Evolutionary conservation across 2,113 vertebrate genomes (phyloP).

Genomic region (Panurus biarmicus): DNA sequence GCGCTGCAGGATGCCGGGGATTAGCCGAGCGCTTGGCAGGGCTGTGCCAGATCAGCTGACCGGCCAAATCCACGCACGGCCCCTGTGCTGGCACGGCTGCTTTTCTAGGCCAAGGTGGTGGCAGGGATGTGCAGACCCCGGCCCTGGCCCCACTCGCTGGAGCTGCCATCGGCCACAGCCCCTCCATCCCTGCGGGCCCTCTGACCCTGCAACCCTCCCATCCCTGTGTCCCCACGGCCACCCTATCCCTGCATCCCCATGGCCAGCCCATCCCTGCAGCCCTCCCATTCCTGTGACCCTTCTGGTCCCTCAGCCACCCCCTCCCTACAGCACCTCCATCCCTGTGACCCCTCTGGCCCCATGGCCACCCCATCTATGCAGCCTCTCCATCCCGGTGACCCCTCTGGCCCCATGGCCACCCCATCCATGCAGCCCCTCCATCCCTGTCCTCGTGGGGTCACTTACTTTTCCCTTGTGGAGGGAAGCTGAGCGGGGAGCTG

Average conservation of each 20-base stretch:
- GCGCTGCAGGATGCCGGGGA: slow-evolving; percentile 14
- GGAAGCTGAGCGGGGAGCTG: slow-evolving; percentile 85
- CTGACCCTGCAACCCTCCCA: no score
- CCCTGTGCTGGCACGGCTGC: neutral
- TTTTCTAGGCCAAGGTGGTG: neutral
- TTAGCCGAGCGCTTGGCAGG: slow-evolving; percentile 19
- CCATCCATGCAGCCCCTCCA: neutral
- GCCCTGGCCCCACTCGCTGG: rapidly evolving
- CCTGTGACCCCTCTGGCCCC: neutral
- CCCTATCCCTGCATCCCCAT: no score
- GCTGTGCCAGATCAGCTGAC: slow-evolving; percentile 12
- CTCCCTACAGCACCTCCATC: no score
- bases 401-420: no score
- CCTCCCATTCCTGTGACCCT: neutral
- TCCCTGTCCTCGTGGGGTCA: neutral
- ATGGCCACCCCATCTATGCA: rapidly evolving
- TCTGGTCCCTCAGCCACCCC: no score
- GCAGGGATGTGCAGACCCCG: neutral
- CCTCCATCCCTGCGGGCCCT: neutral
- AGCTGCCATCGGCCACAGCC: rapidly evolving
- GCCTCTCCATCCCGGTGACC: neutral
- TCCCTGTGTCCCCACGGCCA: neutral
- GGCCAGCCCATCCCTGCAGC: neutral
- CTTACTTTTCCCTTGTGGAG: slow-evolving; percentile 92
- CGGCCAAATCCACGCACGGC: slow-evolving; percentile 10